phyloP scores from a whole-genome alignment of 2,797 vertebrate genomes.

The Scolopax bukidnonensis region DNA sequence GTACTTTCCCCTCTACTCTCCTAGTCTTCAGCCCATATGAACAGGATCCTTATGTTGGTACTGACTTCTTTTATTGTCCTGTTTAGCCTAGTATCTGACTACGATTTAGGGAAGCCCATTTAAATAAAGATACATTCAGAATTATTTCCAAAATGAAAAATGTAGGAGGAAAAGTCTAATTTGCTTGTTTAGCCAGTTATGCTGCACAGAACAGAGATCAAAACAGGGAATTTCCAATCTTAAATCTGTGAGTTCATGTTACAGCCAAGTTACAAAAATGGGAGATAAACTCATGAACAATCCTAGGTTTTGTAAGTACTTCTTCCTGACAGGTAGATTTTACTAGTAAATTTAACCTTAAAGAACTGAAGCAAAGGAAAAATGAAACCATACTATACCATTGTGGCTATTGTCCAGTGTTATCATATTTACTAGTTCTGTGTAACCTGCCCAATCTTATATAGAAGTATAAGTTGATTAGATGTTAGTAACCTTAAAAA shows the following conservation, averaged over 20 bases:
- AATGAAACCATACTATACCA: background rate
- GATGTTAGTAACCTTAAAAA: background rate
- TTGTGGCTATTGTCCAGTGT: background rate
- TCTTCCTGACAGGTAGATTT: background rate
- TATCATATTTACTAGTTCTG: background rate
- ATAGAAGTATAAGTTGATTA: background rate
- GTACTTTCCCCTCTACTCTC: background rate
- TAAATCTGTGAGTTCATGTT: background rate
- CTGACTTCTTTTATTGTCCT: background rate
- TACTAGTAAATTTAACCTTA: background rate
- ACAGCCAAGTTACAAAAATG: background rate
- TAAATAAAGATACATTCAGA: background rate
- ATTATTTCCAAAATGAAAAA: background rate
- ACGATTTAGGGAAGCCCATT: background rate
- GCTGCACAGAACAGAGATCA: background rate
- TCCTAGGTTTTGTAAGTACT: background rate
- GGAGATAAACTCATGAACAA: background rate
- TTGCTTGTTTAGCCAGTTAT: background rate
- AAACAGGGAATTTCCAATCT: background rate
- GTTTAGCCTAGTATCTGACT: background rate
- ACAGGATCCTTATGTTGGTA: background rate
- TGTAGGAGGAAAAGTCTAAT: background rate
- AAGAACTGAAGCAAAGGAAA: background rate
- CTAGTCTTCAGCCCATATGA: background rate
- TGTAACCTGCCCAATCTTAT: background rate